phyloP scores from a whole-genome alignment of 2,113 vertebrate species.

The Mesocricetus auratus region DNA sequence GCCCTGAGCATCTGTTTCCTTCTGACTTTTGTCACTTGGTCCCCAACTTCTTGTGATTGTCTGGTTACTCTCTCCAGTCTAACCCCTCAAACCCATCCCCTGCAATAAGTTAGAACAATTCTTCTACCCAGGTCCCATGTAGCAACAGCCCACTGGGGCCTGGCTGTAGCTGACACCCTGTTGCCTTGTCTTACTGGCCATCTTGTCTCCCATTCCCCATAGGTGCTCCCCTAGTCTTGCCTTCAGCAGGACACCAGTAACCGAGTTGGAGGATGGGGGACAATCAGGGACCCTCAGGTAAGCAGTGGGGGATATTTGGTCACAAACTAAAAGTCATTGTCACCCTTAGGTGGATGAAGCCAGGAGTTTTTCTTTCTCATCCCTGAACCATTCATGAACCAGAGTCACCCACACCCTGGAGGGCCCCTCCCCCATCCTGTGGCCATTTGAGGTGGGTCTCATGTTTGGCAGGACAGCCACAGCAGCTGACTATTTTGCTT shows the following conservation, averaged over 20 bases:
- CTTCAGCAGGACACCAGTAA: not conserved
- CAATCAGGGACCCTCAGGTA: not conserved
- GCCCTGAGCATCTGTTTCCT: not conserved
- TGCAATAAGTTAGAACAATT: not conserved
- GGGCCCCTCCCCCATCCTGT: not conserved
- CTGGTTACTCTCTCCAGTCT: not conserved
- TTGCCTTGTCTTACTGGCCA: not conserved
- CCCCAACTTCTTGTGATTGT: not conserved
- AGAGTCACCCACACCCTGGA: not conserved
- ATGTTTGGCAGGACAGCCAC: not conserved
- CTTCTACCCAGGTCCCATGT: not conserved
- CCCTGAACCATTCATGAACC: too few species aligned
- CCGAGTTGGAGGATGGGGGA: not conserved
- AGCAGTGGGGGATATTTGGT: too few species aligned
- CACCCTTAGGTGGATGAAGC: not conserved
- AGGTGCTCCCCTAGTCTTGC: not conserved
- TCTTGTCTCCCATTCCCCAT: not conserved
- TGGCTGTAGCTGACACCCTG: not conserved
- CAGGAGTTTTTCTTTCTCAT: accelerated
- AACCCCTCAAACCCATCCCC: not conserved
- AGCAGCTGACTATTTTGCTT: not conserved
- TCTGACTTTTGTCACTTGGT: not conserved
- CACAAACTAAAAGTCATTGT: not conserved
- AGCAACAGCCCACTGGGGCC: not conserved
- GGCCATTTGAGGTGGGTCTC: not conserved